Evolutionary conservation across 2,113 vertebrate species (phyloP).

Genomic region (Calonectris borealis): DNA sequence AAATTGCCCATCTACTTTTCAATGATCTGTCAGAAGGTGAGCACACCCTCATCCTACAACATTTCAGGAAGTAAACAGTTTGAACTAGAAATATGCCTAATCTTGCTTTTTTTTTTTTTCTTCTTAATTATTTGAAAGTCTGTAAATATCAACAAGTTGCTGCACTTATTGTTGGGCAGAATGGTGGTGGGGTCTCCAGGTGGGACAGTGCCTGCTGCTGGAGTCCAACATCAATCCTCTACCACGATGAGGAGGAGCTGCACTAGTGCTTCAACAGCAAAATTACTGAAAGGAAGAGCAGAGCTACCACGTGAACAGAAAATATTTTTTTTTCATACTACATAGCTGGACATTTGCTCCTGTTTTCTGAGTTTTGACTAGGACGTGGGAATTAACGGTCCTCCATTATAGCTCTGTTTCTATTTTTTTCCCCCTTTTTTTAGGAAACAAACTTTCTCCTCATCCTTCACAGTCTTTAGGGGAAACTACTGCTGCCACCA

Average conservation of each 20-base stretch:
- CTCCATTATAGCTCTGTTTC: neutral
- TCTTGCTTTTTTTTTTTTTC: neutral
- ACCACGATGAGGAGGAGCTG: rapidly evolving
- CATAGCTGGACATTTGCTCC: neutral
- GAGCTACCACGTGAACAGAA: neutral
- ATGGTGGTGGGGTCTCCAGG: neutral
- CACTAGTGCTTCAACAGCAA: neutral
- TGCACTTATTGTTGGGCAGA: neutral
- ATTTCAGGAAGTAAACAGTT: neutral
- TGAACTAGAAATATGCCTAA: neutral
- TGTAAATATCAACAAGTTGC: neutral
- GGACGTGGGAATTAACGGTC: neutral
- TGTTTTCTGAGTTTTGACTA: neutral
- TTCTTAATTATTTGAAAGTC: neutral
- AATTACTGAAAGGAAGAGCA: neutral
- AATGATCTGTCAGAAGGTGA: neutral
- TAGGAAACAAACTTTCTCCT: neutral
- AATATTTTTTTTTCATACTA: neutral
- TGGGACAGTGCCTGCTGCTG: neutral
- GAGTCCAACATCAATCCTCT: neutral
- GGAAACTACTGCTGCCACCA: neutral
- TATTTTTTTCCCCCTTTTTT: rapidly evolving
- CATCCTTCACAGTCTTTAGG: neutral
- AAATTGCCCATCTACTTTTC: neutral
- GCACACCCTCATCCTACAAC: neutral